Base-by-base conservation (phyloP, 2,888 invertebrate genomes). In the Rhogogaster chlorosoma region DNA sequence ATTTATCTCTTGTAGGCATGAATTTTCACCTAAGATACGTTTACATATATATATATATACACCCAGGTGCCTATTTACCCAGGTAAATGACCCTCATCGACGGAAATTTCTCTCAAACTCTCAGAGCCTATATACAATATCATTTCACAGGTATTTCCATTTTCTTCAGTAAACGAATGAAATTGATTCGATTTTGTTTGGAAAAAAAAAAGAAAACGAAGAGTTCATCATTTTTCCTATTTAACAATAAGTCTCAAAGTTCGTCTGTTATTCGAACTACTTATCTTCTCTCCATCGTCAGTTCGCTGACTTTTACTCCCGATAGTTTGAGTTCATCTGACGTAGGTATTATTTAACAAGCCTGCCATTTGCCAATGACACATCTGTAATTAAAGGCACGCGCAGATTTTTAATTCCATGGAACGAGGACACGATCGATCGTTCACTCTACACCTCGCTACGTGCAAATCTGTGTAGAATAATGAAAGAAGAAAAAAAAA, bases 381-480 rank as follows among this genome's bases (percentile, higher is more conserved):
- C 26, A 42, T 75, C 75, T n/a, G 75, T 75, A 45, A 75, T 75
- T 75, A 75, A 75, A 75, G 42, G 45, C 42, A 75, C 45, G 75
- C 75, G 45, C 75, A 45, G 75, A 75, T 75, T 75, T 70, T 75
- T 75, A 75, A 75, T 75, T 38, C 26, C 75, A 75, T 75, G 75
- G 75, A 75, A 75, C 75, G 45, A 75, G 75, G 75, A 38, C 75
- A n/a, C 45, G 42, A 75, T 75, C 75, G 75, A 75, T 75, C 75
- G 42, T n/a, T 32, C 36, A 15, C 32, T 36, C 36, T 26, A 75
- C 75, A 26, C 75, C 38, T 18, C 36, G 7, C n/a, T 42, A 45
- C 45, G 6, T 26, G 12, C 42, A 36, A 70, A 75, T 26, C 45
- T 75, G 75, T 45, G 26, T 45, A 10, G 6, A 45, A 9, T n/a